Evolutionary conservation across 2,113 vertebrate species (phyloP).

Genomic region (Colinus virginianus): DNA sequence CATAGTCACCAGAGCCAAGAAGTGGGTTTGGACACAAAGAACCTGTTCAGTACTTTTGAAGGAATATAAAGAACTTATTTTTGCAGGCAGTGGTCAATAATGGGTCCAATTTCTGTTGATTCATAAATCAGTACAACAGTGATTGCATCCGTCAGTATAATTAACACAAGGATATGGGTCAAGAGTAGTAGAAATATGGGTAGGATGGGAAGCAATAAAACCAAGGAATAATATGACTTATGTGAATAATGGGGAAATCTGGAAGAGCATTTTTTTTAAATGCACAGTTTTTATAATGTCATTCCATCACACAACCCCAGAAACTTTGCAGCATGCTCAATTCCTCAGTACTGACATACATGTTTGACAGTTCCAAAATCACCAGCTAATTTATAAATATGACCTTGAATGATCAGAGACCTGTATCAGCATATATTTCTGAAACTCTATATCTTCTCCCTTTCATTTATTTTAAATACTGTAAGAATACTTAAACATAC

Average conservation of each 20-base stretch:
- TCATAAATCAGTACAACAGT: neutral
- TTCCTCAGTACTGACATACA: neutral
- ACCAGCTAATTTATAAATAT: neutral
- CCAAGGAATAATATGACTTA: neutral
- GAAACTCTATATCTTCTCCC: neutral
- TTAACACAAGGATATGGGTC: neutral
- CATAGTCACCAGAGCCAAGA: neutral
- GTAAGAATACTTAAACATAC: neutral
- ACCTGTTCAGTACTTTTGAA: neutral
- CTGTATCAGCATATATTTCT: neutral
- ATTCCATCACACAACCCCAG: neutral
- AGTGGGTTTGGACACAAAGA: neutral
- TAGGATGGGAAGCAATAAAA: neutral
- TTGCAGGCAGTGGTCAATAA: neutral
- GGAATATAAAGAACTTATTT: neutral
- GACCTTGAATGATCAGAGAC: neutral
- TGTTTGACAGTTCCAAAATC: neutral
- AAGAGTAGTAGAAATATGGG: neutral
- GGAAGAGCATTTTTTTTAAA: neutral
- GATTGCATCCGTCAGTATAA: neutral
- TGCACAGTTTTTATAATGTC: neutral
- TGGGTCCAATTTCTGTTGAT: neutral
- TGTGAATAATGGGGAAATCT: neutral
- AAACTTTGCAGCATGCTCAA: fast-evolving
- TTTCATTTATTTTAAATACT: neutral